These are phyloP conservation scores for Toxostoma redivivum DNA, from an alignment of 2,113 vertebrate genomes.

Conservation along the genomic window DNA sequence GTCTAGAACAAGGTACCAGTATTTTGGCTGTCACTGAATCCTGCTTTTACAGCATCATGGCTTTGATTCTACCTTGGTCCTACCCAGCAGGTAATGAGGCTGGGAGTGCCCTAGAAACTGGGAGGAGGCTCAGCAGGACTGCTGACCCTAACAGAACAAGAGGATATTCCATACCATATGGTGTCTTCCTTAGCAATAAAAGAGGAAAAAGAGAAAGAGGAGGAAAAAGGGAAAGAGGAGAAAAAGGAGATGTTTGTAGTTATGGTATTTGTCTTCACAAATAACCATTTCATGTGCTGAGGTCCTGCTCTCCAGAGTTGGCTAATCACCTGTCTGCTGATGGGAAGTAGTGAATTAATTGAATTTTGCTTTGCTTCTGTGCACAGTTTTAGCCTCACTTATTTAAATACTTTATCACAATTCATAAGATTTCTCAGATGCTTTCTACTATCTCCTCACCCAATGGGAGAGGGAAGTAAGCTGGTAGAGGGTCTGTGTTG, in stretches of 20 bases:
- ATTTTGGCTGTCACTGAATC: neutral
- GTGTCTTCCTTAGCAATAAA: neutral
- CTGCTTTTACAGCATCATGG: neutral
- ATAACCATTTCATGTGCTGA: neutral
- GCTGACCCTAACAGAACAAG: rapidly evolving
- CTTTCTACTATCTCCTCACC: neutral
- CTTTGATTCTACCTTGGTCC: neutral
- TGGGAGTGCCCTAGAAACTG: neutral
- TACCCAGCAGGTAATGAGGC: neutral
- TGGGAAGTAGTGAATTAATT: neutral
- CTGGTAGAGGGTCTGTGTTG: neutral
- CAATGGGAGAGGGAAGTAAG: neutral
- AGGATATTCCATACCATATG: neutral
- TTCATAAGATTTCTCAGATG: neutral
- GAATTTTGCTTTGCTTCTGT: neutral
- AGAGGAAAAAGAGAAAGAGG: neutral
- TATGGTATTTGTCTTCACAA: neutral
- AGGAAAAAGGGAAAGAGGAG: neutral
- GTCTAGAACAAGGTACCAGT: neutral
- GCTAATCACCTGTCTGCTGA: neutral
- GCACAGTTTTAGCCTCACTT: neutral
- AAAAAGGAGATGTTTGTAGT: neutral
- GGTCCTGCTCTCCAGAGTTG: neutral
- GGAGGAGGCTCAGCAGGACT: neutral
- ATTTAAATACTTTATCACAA: neutral